Evolutionary conservation across 2,797 vertebrate genomes (phyloP), one percentile per base, ranked within the genome.

Genomic region (Lacerta viridis): DNA sequence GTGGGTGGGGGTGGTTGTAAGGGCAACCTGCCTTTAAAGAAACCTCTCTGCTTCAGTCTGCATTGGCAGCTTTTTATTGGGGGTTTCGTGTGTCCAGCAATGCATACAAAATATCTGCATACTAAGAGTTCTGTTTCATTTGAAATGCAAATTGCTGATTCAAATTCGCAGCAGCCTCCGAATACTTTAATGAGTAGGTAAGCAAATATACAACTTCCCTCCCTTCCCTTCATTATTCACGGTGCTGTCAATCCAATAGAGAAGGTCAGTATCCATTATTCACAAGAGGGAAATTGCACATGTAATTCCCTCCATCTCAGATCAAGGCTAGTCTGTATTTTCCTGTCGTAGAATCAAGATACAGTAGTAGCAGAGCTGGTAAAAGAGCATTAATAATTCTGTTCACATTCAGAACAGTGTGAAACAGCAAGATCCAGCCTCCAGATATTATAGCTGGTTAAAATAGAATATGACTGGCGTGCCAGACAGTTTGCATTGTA

Each of bases 191-290:
- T 87, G 74, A 76, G 91, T 46, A 92, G 88, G 72, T 78, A 92
- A 89, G 78, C 64, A 88, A 88, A 79, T 76, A 36, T 0, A 4
- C 76, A 59, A 82, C 23, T 90, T 69, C 20, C 91, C n/a, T 64
- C 10, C 46, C 11, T 74, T 71, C 39, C 79, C 50, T 90, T 87
- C 46, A 82, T 88, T 83, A 87, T 85, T 78, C 68, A 76, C 68
- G 91, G 87, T 8, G 61, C 39, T 93, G 90, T 17, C 76, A 90
- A 7, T 10, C 0, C 81, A 77, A 46, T 33, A 61, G 25, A 89
- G 83, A 92, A 93, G 84, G 85, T 88, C 87, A 74, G 87, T 93
- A 91, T 87, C 83, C 46, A 83, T 92, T 93, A 93, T 92, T 95
- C 86, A 87, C 82, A 83, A 88, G 90, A 92, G 80, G 89, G 88